Conservation (phyloP, 2,797 vertebrate genomes). For the Valencia hispanica region DNA sequence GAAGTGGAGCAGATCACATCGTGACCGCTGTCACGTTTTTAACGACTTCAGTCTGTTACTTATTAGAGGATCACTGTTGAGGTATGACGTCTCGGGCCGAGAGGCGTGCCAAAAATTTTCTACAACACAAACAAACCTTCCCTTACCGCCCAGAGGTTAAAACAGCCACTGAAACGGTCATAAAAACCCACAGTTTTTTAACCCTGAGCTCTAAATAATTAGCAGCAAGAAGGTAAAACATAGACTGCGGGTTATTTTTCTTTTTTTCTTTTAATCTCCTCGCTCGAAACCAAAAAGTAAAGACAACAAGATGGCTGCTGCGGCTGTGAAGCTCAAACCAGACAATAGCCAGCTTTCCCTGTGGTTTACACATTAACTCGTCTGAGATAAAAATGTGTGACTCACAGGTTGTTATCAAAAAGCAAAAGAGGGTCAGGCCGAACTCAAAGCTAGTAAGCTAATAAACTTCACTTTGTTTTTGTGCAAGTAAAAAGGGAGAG, state of each 20-base stretch:
- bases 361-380: constrained; percentile 24
- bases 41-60: background rate
- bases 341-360: constrained; percentile 2
- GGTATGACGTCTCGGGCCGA: background rate
- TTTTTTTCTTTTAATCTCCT: background rate
- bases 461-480: background rate
- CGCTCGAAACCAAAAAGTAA: background rate
- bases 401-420: background rate
- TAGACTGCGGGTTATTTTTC: background rate
- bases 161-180: background rate
- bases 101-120: background rate
- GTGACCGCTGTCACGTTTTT: background rate
- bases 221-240: background rate
- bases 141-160: background rate
- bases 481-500: background rate
- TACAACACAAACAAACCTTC: background rate
- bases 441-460: background rate
- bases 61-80: background rate
- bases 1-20: background rate
- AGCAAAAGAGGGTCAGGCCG: background rate
- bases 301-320: background rate
- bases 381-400: constrained; percentile 2
- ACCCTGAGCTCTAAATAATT: background rate
- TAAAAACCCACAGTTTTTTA: background rate
- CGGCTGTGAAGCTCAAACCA: constrained; percentile 19